A percentile compares a stretch with the other conserved stretches of the same genome.
Evolutionary conservation across 2,888 invertebrate species (phyloP).

Genomic region (Tipula confusa): DNA sequence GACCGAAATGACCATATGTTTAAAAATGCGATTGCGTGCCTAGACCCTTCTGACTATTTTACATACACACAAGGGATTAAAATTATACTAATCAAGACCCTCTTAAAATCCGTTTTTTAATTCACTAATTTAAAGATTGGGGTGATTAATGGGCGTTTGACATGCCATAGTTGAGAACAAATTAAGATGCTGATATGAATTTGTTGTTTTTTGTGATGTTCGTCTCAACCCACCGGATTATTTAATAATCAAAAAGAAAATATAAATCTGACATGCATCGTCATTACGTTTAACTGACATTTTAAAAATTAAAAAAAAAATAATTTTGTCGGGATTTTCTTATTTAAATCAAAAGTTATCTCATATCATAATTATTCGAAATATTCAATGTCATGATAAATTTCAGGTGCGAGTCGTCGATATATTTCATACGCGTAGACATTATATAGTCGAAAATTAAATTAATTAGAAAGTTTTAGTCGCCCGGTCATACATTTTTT

Average conservation of each 20-base stretch:
- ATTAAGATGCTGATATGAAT: neutral
- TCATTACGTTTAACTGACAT: neutral
- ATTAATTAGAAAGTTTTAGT: slow-evolving; percentile 13
- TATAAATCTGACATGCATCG: slow-evolving; percentile 5
- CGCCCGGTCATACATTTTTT: neutral
- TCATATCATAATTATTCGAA: neutral
- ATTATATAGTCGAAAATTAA: neutral
- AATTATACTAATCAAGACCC: neutral
- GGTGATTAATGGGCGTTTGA: neutral
- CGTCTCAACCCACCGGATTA: neutral
- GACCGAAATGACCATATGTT: neutral
- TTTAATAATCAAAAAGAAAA: neutral
- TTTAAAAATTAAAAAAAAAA: neutral
- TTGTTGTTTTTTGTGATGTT: neutral
- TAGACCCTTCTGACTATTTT: neutral
- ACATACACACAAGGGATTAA: neutral
- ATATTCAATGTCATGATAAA: neutral
- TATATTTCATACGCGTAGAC: neutral
- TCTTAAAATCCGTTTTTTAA: neutral
- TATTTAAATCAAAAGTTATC: neutral
- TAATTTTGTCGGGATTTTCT: neutral
- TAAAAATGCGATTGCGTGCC: neutral
- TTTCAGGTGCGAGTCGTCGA: neutral
- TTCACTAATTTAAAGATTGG: neutral
- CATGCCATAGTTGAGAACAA: neutral